Conservation (phyloP, 2,113 vertebrate genomes). For the Enhydra lutris region DNA sequence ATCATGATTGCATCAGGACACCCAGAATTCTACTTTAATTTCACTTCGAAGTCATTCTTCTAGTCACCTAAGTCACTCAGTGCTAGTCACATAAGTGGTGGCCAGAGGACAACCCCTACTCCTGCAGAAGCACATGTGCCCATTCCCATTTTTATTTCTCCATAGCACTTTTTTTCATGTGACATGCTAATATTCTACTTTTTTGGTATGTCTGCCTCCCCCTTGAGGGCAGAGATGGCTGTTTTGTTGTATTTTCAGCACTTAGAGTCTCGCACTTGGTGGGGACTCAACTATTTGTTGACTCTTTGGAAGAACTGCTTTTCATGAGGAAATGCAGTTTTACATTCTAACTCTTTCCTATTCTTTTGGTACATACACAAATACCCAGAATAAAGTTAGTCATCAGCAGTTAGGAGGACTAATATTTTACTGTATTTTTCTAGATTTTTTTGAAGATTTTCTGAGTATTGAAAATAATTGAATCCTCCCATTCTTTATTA, state of each 20-base stretch:
- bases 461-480: neutral
- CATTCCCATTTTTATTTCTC: neutral
- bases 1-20: neutral
- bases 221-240: neutral
- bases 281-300: neutral
- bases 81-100: no score
- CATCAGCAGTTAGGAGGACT: neutral
- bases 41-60: neutral
- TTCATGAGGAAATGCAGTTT: neutral
- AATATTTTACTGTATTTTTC: neutral
- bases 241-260: neutral
- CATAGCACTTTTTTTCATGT: neutral
- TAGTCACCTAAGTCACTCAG: neutral
- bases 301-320: neutral
- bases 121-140: neutral
- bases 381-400: neutral
- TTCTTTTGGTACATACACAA: neutral
- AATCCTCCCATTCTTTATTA: neutral
- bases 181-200: neutral
- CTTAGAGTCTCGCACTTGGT: neutral
- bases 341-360: neutral
- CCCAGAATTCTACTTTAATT: neutral
- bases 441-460: constrained; percentile 1
- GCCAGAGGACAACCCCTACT: neutral
- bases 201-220: neutral